Evolutionary conservation across 1,140 invertebrate species (phyloP).

Genomic region (Colletes gigas): DNA sequence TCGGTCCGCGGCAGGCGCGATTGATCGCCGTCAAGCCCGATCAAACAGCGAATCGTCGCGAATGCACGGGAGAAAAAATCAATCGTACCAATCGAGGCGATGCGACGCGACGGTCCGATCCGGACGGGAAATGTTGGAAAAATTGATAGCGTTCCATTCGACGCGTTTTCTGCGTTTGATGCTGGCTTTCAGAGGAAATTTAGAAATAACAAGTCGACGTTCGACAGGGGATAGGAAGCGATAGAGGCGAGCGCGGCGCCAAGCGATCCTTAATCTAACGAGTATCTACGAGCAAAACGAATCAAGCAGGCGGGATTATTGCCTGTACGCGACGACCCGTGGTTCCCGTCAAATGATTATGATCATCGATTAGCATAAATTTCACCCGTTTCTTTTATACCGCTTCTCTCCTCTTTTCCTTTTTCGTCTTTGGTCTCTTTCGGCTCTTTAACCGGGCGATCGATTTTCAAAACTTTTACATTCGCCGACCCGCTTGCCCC

Average conservation of each 20-base stretch:
- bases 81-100: not conserved
- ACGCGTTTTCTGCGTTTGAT: not conserved
- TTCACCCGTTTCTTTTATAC: conserved; percentile 9
- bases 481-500: not conserved
- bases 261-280: conserved; percentile 54
- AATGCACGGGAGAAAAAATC: conserved; percentile 30
- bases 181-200: conserved; percentile 9
- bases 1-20: not conserved
- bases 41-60: conserved; percentile 21
- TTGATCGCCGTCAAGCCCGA: conserved; percentile 42
- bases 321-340: conserved; percentile 29
- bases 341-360: conserved; percentile 44
- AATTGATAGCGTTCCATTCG: conserved; percentile 10
- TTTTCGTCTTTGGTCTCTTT: not conserved
- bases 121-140: conserved; percentile 38
- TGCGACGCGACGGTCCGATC: not conserved
- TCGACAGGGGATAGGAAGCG: conserved; percentile 30
- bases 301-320: conserved; percentile 26
- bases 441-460: conserved; percentile 34
- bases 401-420: too few species aligned
- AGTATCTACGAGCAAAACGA: conserved; percentile 31
- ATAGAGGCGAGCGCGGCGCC: conserved; percentile 42
- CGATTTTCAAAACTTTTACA: conserved; percentile 43
- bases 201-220: conserved; percentile 41
- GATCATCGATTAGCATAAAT: conserved; percentile 39